phyloP scores from a whole-genome alignment of 2,113 vertebrate genomes.

The Tragelaphus scriptus region DNA sequence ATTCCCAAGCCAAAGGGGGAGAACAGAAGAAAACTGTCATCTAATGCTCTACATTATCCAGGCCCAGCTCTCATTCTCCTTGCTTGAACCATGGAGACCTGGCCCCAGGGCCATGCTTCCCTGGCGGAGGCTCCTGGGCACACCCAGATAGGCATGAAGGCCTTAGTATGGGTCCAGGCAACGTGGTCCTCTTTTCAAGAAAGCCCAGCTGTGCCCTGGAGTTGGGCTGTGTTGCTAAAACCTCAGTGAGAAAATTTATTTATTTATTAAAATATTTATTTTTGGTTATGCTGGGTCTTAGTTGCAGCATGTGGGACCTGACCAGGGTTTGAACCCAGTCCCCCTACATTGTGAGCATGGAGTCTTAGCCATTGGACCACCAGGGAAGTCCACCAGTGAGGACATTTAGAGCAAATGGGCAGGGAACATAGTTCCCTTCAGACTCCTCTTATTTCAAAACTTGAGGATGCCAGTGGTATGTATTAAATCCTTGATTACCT shows the following conservation, averaged over 20 bases:
- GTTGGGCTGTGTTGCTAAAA: not conserved
- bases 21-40: not conserved
- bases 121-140: not conserved
- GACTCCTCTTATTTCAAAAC: not conserved
- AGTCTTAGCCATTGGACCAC: not conserved
- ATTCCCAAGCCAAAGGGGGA: conserved; percentile 23
- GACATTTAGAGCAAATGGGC: not conserved
- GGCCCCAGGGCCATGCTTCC: not conserved
- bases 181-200: conserved; percentile 16
- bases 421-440: fast-evolving
- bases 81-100: not conserved
- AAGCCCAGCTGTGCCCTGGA: not conserved
- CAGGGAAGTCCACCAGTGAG: not conserved
- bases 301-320: not conserved
- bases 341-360: not conserved
- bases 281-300: not conserved
- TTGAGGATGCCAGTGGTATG: not conserved
- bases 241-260: not conserved
- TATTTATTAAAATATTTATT: not conserved
- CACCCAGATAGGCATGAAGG: not conserved
- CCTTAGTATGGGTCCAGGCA: not conserved
- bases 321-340: not conserved
- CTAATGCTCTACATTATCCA: not conserved
- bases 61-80: not conserved
- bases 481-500: not conserved